Percentiles rank a stretch among this genome's conserved stretches.
These are phyloP conservation scores for Glyphotaelius pellucidus DNA, from an alignment of 2,888 invertebrate species.

Conservation along the genomic window DNA sequence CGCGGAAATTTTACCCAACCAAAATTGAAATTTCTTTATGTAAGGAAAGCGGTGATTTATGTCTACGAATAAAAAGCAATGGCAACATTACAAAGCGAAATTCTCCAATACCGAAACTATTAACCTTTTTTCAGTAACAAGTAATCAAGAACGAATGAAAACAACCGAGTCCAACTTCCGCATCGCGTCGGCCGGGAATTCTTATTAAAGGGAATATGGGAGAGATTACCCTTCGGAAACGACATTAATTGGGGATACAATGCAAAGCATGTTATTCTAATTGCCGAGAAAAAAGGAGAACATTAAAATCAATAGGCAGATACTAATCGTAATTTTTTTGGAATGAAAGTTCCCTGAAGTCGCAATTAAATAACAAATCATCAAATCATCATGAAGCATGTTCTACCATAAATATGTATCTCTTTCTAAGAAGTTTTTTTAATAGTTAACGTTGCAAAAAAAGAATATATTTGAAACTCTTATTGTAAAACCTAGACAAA, in stretches of 20 bases:
- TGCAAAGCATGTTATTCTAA: background rate
- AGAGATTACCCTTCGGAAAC: background rate
- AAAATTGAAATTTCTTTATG: conserved; percentile 34
- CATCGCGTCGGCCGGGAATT: background rate
- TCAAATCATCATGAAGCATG: too few species aligned
- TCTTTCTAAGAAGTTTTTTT: too few species aligned
- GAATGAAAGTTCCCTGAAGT: too few species aligned
- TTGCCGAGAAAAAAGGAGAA: background rate
- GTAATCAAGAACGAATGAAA: conserved; percentile 32
- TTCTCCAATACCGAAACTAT: conserved; percentile 23
- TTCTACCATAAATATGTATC: too few species aligned
- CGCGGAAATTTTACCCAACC: background rate
- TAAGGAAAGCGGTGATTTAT: conserved; percentile 14
- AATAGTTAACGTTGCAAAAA: too few species aligned
- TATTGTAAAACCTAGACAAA: too few species aligned
- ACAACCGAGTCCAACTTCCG: background rate
- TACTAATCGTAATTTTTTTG: background rate
- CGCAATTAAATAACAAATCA: too few species aligned
- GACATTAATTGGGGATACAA: background rate
- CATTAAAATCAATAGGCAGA: background rate
- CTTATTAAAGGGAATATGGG: background rate
- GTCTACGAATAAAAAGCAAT: conserved; percentile 22
- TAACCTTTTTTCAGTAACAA: conserved; percentile 24
- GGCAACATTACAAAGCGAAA: conserved; percentile 31
- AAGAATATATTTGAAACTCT: too few species aligned